Evolutionary conservation across 1,140 invertebrate species (phyloP).

Genomic region (Drosophila ironensis): DNA sequence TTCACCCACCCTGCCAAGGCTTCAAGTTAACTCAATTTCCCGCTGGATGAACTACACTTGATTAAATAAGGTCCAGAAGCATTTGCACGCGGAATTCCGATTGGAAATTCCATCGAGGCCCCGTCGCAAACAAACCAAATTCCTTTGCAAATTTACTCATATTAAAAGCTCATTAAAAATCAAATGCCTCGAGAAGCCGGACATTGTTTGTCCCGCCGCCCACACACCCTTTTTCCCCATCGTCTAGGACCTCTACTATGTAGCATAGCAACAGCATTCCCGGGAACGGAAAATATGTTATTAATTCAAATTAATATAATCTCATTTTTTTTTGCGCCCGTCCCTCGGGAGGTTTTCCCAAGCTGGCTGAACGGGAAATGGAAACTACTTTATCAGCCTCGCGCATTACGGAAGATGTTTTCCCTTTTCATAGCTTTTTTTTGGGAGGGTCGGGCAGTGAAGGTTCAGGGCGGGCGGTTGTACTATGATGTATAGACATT

Average conservation of each 20-base stretch:
- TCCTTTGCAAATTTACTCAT: slow-evolving; percentile 59
- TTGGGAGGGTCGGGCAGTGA: not conserved
- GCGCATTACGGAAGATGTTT: slow-evolving; percentile 55
- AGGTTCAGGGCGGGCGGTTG: not conserved
- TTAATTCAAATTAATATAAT: slow-evolving; percentile 81
- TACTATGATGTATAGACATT: slow-evolving; percentile 55
- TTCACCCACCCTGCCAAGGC: slow-evolving; percentile 2
- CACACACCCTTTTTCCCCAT: not conserved
- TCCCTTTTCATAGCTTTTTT: slow-evolving; percentile 33
- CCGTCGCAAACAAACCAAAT: slow-evolving; percentile 35
- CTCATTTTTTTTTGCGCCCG: slow-evolving; percentile 39
- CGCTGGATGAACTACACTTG: slow-evolving; percentile 18
- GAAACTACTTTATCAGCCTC: slow-evolving; percentile 65
- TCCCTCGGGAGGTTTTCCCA: slow-evolving; percentile 1
- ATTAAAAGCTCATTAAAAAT: slow-evolving; percentile 73
- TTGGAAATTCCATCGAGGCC: slow-evolving; percentile 25
- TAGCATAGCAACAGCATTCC: slow-evolving; percentile 52
- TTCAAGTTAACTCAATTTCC: slow-evolving; percentile 21
- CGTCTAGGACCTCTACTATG: not conserved
- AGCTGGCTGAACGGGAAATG: slow-evolving; percentile 43
- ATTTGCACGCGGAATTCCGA: slow-evolving; percentile 37
- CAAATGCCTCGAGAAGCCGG: not conserved
- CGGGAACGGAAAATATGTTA: slow-evolving; percentile 73
- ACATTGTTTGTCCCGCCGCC: not conserved
- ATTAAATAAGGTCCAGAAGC: slow-evolving; percentile 41